Evolutionary conservation across 2,797 vertebrate genomes (phyloP).

Genomic region (Chrosomus eos): DNA sequence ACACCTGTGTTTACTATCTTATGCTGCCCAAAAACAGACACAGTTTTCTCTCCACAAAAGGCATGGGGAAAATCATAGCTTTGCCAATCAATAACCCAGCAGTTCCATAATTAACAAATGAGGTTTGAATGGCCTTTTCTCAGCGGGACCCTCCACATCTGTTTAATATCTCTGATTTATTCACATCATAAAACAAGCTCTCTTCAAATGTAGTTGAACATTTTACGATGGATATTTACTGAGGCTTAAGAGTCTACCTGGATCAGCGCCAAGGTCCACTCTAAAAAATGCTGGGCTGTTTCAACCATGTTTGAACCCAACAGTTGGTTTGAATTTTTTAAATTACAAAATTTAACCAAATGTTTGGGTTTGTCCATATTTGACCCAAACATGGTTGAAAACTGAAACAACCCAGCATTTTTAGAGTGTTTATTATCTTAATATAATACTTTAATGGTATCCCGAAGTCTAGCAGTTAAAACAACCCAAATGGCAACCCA

Average conservation of each 20-base stretch:
- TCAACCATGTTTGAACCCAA: too few species aligned
- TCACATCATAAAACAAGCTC: conserved; percentile 49
- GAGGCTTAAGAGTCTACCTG: conserved; percentile 38
- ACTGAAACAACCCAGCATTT: too few species aligned
- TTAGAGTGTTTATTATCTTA: neutral
- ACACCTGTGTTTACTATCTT: conserved; percentile 25
- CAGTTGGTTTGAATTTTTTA: neutral
- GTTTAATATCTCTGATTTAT: conserved; percentile 58
- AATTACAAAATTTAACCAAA: too few species aligned
- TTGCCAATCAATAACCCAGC: conserved; percentile 54
- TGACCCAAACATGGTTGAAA: too few species aligned
- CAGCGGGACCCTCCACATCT: conserved; percentile 49
- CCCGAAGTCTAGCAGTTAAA: conserved; percentile 29
- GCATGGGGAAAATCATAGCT: conserved; percentile 18
- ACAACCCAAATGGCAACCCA: neutral
- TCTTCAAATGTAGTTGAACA: conserved; percentile 42
- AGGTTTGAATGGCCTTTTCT: conserved; percentile 41
- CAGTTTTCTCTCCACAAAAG: neutral
- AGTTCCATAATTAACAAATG: conserved; percentile 59
- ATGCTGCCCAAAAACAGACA: neutral
- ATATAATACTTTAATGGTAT: conserved; percentile 7
- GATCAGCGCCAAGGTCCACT: conserved; percentile 45
- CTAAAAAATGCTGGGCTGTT: neutral
- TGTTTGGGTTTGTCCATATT: too few species aligned
- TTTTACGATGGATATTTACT: conserved; percentile 48